Percentiles rank a stretch among this genome's conserved stretches.
Evolutionary conservation across 2,113 vertebrate species (phyloP).

Genomic region (Antidorcas marsupialis): DNA sequence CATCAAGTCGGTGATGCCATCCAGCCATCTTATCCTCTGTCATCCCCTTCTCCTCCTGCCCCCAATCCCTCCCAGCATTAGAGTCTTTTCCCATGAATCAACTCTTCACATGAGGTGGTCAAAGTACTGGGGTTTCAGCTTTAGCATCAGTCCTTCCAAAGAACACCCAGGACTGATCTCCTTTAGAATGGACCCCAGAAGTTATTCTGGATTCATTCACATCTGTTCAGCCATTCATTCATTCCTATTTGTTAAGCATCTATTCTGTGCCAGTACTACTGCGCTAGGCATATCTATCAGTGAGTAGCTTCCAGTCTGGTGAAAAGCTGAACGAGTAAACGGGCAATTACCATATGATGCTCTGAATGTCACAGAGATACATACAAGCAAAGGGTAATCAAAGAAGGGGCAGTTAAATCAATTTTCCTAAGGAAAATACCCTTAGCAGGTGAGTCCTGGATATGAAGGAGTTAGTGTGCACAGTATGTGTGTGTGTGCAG

Average conservation of each 20-base stretch:
- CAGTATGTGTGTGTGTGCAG: rapidly evolving
- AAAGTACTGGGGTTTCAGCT: no score
- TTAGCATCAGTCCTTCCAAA: no score
- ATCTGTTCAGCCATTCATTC: not conserved
- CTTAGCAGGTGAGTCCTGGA: not conserved
- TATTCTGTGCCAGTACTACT: not conserved
- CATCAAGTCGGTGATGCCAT: no score
- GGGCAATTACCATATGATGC: not conserved
- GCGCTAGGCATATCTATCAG: not conserved
- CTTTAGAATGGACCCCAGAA: not conserved
- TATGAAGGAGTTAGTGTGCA: not conserved
- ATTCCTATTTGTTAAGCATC: not conserved
- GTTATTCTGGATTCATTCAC: not conserved
- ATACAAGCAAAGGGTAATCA: not conserved
- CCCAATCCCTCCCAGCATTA: no score
- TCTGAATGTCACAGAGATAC: not conserved
- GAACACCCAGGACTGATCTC: no score
- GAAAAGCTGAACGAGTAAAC: not conserved
- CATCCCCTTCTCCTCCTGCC: no score
- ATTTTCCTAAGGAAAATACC: not conserved
- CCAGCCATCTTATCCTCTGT: no score
- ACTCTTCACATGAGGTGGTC: no score
- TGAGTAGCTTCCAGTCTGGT: not conserved
- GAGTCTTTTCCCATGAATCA: no score
- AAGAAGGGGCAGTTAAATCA: not conserved